Evolutionary conservation across 1,140 invertebrate species (phyloP).

Genomic region (Telenomus remus): DNA sequence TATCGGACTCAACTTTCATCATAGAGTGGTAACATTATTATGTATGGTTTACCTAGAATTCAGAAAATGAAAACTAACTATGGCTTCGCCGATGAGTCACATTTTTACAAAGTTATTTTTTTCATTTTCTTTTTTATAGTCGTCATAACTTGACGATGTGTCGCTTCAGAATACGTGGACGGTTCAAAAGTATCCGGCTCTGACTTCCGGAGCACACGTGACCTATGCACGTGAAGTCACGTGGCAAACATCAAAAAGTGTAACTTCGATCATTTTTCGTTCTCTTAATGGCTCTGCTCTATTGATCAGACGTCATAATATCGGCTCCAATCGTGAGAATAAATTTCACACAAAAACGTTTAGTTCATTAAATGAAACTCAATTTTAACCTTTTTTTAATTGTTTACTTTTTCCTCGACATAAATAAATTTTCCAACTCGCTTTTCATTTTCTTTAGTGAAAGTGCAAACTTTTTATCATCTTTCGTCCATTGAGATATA

Average conservation of each 20-base stretch:
- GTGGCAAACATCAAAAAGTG: slow-evolving; percentile 61
- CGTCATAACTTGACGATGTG: slow-evolving; percentile 59
- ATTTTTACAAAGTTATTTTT: background rate
- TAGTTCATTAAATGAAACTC: slow-evolving; percentile 1
- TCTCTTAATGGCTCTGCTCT: slow-evolving; percentile 30
- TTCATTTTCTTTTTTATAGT: slow-evolving; percentile 21
- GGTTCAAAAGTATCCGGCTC: slow-evolving; percentile 63
- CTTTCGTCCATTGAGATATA: no score
- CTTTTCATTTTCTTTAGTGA: no score
- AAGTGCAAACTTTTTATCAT: no score
- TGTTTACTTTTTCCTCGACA: no score
- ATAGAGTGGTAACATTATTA: no score
- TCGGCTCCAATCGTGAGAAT: slow-evolving; percentile 8
- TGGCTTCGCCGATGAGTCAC: no score
- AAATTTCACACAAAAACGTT: slow-evolving; percentile 18
- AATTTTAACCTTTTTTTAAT: no score
- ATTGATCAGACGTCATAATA: slow-evolving; percentile 27
- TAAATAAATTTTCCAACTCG: no score
- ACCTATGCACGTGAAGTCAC: slow-evolving; percentile 68
- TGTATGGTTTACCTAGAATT: no score
- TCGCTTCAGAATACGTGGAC: slow-evolving; percentile 33
- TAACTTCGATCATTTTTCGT: slow-evolving; percentile 45
- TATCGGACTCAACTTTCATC: no score
- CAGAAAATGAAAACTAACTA: no score
- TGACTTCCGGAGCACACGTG: slow-evolving; percentile 66